Conservation (phyloP, 2,888 invertebrate genomes). For the Calliscelio sp. region DNA sequence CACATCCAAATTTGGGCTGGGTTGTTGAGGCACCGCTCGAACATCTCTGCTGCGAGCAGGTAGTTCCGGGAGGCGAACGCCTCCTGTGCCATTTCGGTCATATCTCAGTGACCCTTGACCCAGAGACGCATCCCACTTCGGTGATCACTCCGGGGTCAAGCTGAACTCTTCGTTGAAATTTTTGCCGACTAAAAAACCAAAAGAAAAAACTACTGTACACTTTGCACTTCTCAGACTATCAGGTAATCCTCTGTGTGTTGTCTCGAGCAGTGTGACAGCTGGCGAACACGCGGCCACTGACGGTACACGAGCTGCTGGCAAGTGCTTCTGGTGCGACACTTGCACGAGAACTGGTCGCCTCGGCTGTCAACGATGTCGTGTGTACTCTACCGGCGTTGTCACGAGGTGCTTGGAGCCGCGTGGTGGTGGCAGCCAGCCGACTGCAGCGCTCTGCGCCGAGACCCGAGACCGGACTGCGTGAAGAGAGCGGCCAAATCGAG, state of each 20-base stretch:
- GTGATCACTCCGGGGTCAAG: too few species aligned
- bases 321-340: slow-evolving; percentile 57
- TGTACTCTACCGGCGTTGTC: slow-evolving; percentile 53
- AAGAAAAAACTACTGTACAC: too few species aligned
- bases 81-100: slow-evolving; percentile 86
- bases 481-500: slow-evolving; percentile 27
- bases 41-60: slow-evolving; percentile 85
- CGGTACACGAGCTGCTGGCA: not conserved
- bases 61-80: slow-evolving; percentile 85
- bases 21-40: slow-evolving; percentile 84
- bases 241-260: slow-evolving; percentile 60
- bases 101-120: slow-evolving; percentile 70
- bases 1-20: slow-evolving; percentile 84
- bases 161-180: too few species aligned
- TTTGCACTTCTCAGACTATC: slow-evolving; percentile 65
- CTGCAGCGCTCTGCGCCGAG: slow-evolving; percentile 64
- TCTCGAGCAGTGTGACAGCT: slow-evolving; percentile 43
- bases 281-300: slow-evolving; percentile 51
- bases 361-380: slow-evolving; percentile 62
- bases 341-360: slow-evolving; percentile 59
- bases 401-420: slow-evolving; percentile 46
- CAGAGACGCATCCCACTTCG: slow-evolving; percentile 23
- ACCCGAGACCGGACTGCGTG: slow-evolving; percentile 23
- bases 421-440: slow-evolving; percentile 62
- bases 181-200: too few species aligned